phyloP scores from a whole-genome alignment of 2,888 invertebrate genomes.

The Nomada fucata region DNA sequence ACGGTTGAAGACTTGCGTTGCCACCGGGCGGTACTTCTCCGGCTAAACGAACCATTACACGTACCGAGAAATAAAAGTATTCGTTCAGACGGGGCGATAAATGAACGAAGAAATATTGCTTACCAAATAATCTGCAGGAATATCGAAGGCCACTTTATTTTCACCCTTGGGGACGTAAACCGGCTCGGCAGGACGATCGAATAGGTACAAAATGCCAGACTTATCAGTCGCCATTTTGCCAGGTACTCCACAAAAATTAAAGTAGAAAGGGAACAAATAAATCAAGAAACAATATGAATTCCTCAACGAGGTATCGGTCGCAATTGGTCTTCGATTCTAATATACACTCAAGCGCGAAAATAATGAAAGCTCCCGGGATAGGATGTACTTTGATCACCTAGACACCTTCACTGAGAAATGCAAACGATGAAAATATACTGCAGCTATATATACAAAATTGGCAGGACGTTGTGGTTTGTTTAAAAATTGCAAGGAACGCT shows the following conservation, averaged over 20 bases:
- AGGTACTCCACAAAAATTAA: neutral
- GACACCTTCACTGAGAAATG: neutral
- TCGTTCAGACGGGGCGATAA: neutral
- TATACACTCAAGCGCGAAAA: neutral
- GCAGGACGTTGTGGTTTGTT: conserved; percentile 49
- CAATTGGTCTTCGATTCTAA: neutral
- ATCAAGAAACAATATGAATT: neutral
- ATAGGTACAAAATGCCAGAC: conserved; percentile 84
- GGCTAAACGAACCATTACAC: conserved; percentile 76
- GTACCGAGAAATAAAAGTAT: neutral
- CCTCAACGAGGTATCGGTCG: neutral
- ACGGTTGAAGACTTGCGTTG: conserved; percentile 86
- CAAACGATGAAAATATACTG: too few relatives aligned
- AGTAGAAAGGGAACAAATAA: neutral
- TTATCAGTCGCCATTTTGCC: conserved; percentile 53
- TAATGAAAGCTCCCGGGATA: neutral
- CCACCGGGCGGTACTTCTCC: conserved; percentile 86
- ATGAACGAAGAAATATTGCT: conserved; percentile 76
- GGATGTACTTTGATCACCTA: neutral
- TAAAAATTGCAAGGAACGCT: conserved; percentile 48
- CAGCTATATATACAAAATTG: conserved; percentile 46
- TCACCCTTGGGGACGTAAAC: conserved; percentile 91
- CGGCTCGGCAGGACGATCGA: conserved; percentile 91
- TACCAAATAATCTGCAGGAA: conserved; percentile 88
- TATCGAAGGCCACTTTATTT: conserved; percentile 86